Evolutionary conservation across 2,797 vertebrate genomes (phyloP).

Genomic region (Brachymystax lenok): DNA sequence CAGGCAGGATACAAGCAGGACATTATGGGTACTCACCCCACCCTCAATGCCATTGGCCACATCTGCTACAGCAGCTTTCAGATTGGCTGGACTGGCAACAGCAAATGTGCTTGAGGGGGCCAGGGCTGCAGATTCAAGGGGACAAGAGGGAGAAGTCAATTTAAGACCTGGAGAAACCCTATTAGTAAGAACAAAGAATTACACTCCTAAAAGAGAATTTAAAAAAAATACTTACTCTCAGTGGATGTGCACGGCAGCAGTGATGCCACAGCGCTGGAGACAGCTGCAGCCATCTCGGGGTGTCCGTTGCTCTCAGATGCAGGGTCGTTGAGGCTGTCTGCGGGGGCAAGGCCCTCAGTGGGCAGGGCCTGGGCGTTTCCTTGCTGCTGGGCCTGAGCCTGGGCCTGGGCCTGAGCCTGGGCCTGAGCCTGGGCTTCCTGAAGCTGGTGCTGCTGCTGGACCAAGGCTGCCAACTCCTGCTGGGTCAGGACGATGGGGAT

Average conservation of each 20-base stretch:
- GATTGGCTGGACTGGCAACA: constrained; percentile 85
- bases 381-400: constrained; percentile 9
- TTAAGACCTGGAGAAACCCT: background rate
- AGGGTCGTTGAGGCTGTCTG: constrained; percentile 92
- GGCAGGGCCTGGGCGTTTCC: constrained; percentile 70
- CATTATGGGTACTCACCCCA: constrained; percentile 56
- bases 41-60: constrained; percentile 90
- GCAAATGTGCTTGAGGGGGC: constrained; percentile 88
- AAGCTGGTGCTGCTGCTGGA: constrained; percentile 86
- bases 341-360: constrained; percentile 91
- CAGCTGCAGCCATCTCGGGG: constrained; percentile 80
- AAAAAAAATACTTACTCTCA: constrained; percentile 76
- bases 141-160: background rate
- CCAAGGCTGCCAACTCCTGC: constrained; percentile 87
- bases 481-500: constrained; percentile 91
- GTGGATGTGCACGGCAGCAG: constrained; percentile 80
- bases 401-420: too few relatives aligned
- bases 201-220: too few relatives aligned
- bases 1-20: background rate
- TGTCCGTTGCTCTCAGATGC: constrained; percentile 89
- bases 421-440: constrained; percentile 71
- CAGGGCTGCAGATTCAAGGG: constrained; percentile 69
- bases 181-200: background rate
- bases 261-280: constrained; percentile 78
- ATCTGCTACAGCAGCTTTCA: constrained; percentile 88